Percentiles rank a stretch among this genome's conserved stretches.
These are phyloP conservation scores for Frieseomelitta varia DNA, from an alignment of 1,140 invertebrate genomes.

Conservation along the genomic window DNA sequence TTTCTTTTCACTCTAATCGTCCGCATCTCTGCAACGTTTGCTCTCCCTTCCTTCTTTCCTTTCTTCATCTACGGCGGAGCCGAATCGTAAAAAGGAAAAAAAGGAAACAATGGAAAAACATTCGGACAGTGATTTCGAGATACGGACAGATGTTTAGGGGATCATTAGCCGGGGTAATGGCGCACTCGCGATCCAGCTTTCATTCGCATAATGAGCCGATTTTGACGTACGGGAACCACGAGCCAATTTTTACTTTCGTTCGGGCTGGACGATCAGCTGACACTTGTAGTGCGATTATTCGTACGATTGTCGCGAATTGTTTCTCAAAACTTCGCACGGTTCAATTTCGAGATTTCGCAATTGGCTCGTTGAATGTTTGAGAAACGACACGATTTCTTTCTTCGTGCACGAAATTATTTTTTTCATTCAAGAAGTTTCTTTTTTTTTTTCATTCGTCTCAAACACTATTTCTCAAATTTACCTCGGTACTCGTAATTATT, in stretches of 20 bases:
- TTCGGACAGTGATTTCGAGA: slow-evolving; percentile 39
- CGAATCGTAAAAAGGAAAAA: not conserved
- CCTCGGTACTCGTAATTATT: too few relatives aligned
- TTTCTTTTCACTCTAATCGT: not conserved
- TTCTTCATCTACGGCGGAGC: slow-evolving; percentile 11
- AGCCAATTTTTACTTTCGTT: too few relatives aligned
- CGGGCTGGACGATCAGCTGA: not conserved
- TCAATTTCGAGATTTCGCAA: not conserved
- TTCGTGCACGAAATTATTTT: not conserved
- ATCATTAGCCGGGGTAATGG: slow-evolving; percentile 57
- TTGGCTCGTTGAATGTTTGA: not conserved
- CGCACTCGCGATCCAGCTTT: slow-evolving; percentile 37
- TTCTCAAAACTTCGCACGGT: not conserved
- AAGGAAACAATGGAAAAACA: slow-evolving; percentile 18
- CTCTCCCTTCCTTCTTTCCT: slow-evolving; percentile 1
- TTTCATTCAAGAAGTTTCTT: too few relatives aligned
- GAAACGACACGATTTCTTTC: not conserved
- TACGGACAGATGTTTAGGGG: slow-evolving; percentile 62
- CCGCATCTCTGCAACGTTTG: slow-evolving; percentile 16
- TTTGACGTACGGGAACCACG: not conserved
- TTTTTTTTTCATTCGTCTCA: too few relatives aligned
- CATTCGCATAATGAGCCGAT: slow-evolving; percentile 41
- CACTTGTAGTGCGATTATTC: not conserved
- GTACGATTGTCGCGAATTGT: not conserved
- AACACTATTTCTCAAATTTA: too few relatives aligned